These are phyloP conservation scores for Antheraea assamensis DNA, from an alignment of 2,888 invertebrate species.

Conservation along the genomic window DNA sequence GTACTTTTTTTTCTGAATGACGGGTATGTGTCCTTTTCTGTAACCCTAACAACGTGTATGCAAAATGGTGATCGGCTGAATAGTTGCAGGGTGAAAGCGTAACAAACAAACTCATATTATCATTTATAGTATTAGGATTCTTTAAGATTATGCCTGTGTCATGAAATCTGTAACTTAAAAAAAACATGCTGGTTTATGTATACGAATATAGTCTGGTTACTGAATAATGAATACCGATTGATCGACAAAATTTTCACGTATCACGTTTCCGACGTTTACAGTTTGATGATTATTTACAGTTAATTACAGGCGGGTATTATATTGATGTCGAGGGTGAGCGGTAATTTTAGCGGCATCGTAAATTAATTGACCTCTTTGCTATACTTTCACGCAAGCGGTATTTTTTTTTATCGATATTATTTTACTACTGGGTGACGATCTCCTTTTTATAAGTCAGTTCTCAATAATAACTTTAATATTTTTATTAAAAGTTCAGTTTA, in stretches of 20 bases:
- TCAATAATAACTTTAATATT: not conserved
- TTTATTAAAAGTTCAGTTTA: not conserved
- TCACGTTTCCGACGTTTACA: not conserved
- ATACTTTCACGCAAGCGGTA: not conserved
- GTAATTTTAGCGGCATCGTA: conserved; percentile 8
- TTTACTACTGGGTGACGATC: not conserved
- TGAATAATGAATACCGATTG: conserved; percentile 1
- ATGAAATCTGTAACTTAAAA: not conserved
- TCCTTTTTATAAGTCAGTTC: not conserved
- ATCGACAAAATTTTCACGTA: not conserved
- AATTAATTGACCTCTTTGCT: conserved; percentile 10
- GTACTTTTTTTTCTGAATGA: no score
- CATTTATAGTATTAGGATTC: no score
- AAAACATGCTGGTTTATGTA: not conserved
- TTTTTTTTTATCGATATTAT: not conserved
- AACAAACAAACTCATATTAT: no score
- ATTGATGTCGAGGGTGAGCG: not conserved
- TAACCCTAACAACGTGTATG: no score
- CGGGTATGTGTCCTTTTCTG: no score
- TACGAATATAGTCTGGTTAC: not conserved
- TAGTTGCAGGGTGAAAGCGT: no score
- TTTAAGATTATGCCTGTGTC: no score
- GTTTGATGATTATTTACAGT: conserved; percentile 12
- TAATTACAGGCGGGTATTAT: conserved; percentile 1
- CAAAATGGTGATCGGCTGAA: no score